phyloP scores from a whole-genome alignment of 2,113 vertebrate species.

The Odontesthes bonariensis region DNA sequence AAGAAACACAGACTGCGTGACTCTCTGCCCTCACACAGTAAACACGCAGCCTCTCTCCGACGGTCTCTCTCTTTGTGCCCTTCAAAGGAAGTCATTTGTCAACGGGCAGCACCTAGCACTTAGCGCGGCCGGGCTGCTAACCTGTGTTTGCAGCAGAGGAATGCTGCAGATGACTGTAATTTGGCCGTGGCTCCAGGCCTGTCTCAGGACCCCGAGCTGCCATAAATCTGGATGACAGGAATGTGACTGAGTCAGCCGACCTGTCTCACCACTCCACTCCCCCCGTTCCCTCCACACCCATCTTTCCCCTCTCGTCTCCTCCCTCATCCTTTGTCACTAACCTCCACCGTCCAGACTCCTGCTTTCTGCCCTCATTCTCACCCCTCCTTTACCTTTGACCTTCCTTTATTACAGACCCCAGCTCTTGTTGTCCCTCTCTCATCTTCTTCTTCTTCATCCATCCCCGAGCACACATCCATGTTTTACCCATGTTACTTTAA shows the following conservation, averaged over 20 bases:
- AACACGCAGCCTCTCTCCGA: conserved; percentile 50
- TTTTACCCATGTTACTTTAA: neutral
- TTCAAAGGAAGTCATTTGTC: conserved; percentile 87
- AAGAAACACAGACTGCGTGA: conserved; percentile 56
- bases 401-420: conserved; percentile 16
- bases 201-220: conserved; percentile 72
- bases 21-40: conserved; percentile 57
- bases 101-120: conserved; percentile 80
- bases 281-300: conserved; percentile 46
- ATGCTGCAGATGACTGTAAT: conserved; percentile 85
- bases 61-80: conserved; percentile 59
- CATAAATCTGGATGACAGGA: conserved; percentile 81
- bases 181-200: conserved; percentile 75
- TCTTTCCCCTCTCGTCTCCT: conserved; percentile 17
- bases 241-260: conserved; percentile 77
- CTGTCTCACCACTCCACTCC: conserved; percentile 57
- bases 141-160: conserved; percentile 82
- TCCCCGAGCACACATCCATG: neutral
- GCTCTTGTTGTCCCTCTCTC: conserved; percentile 11
- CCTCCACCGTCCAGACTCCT: conserved; percentile 9
- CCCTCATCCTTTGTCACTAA: conserved; percentile 1
- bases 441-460: neutral
- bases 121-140: conserved; percentile 73
- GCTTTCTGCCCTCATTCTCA: conserved; percentile 10
- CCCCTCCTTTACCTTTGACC: conserved; percentile 39